Evolutionary conservation across 2,113 vertebrate genomes (phyloP).

Genomic region (Silurus asotus): DNA sequence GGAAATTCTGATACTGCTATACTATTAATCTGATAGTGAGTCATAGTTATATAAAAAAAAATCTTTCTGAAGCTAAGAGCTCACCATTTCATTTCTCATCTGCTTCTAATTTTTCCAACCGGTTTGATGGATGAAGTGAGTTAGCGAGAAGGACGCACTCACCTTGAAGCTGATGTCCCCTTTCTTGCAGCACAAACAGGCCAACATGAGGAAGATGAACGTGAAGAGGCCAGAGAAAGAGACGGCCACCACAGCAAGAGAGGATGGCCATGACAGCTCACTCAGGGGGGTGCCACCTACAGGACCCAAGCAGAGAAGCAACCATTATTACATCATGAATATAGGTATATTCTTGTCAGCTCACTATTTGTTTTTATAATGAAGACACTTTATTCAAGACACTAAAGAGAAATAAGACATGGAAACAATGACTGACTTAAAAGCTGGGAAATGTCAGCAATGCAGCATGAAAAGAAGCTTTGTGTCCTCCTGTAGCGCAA

Average conservation of each 20-base stretch:
- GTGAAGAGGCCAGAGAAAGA: slow-evolving; percentile 95
- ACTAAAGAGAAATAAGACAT: background rate
- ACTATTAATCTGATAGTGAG: background rate
- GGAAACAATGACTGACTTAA: slow-evolving; percentile 6
- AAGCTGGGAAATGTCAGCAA: background rate
- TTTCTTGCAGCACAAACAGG: slow-evolving; percentile 98
- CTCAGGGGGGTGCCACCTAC: slow-evolving; percentile 88
- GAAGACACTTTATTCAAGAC: background rate
- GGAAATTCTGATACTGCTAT: slow-evolving; percentile 4
- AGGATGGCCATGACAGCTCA: slow-evolving; percentile 95
- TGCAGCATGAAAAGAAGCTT: slow-evolving; percentile 8
- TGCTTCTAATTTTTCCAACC: slow-evolving; percentile 26
- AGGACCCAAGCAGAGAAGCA: slow-evolving; percentile 50
- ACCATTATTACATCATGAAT: background rate
- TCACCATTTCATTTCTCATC: slow-evolving; percentile 28
- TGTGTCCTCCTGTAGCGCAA: background rate
- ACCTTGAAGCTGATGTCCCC: slow-evolving; percentile 97
- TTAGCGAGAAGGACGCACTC: slow-evolving; percentile 66
- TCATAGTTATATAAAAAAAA: background rate
- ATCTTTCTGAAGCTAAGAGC: background rate
- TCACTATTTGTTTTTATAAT: background rate
- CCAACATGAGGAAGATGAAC: slow-evolving; percentile 96
- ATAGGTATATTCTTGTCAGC: background rate
- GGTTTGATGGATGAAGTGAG: slow-evolving; percentile 33
- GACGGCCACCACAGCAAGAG: slow-evolving; percentile 87